Percentiles rank a stretch among this genome's conserved stretches.
These are phyloP conservation scores for Chrysoperla carnea DNA, from an alignment of 1,140 invertebrate species.

Conservation along the genomic window DNA sequence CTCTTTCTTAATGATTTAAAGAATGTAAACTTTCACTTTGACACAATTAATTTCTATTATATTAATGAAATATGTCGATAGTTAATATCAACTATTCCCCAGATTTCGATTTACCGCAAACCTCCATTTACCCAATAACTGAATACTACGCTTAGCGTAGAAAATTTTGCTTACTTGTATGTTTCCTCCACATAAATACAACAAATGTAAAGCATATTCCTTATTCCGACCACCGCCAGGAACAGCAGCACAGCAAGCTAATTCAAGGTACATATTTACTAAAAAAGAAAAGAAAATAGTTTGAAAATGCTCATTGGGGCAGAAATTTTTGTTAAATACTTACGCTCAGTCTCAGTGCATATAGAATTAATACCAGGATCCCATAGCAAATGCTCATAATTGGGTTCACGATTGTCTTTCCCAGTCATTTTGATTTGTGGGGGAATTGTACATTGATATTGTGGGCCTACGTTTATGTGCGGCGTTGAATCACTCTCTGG, in stretches of 20 bases:
- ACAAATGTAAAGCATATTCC: constrained; percentile 82
- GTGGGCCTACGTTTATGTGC: constrained; percentile 78
- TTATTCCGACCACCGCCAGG: constrained; percentile 83
- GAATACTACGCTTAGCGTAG: too few relatives aligned
- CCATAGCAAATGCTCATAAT: constrained; percentile 64
- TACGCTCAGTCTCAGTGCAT: constrained; percentile 59
- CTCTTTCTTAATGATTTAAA: too few relatives aligned
- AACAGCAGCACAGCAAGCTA: constrained; percentile 81
- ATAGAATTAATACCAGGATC: constrained; percentile 58
- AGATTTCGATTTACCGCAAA: too few relatives aligned
- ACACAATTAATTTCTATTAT: too few relatives aligned
- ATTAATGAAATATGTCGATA: too few relatives aligned
- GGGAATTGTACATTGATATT: constrained; percentile 69
- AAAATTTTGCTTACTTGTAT: constrained; percentile 73
- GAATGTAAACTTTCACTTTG: too few relatives aligned
- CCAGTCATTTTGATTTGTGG: constrained; percentile 8
- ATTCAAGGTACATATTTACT: constrained; percentile 78
- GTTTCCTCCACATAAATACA: constrained; percentile 73
- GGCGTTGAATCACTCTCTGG: constrained; percentile 32
- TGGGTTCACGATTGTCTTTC: constrained; percentile 22
- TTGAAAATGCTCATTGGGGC: neutral
- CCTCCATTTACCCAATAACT: too few relatives aligned
- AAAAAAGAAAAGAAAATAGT: constrained; percentile 9
- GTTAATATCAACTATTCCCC: too few relatives aligned
- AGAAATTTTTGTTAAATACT: constrained; percentile 9